Conservation (phyloP, 2,888 invertebrate species). For the Troides aeacus region DNA sequence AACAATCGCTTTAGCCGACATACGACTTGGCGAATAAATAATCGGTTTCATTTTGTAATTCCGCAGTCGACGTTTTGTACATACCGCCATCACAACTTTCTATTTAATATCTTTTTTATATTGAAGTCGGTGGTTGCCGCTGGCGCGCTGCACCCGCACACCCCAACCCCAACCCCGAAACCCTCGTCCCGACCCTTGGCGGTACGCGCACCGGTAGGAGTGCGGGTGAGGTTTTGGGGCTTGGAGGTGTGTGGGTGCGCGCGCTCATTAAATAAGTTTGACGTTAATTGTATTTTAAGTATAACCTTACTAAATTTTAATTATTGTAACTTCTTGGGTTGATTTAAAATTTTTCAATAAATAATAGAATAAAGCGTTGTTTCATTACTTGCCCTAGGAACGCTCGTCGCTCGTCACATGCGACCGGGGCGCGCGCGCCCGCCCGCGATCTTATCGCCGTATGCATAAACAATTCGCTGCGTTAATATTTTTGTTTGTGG, state of each 20-base stretch:
- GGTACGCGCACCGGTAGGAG: slow-evolving; percentile 36
- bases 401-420: no score
- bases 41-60: slow-evolving; percentile 23
- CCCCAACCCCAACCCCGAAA: no score
- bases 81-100: slow-evolving; percentile 28
- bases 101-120: slow-evolving; percentile 9
- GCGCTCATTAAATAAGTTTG: slow-evolving; percentile 60
- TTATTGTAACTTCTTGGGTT: slow-evolving; percentile 71
- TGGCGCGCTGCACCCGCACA: slow-evolving; percentile 1
- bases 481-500: not conserved
- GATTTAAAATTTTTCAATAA: slow-evolving; percentile 74
- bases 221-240: not conserved
- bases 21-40: slow-evolving; percentile 13
- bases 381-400: no score
- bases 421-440: no score
- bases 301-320: slow-evolving; percentile 62
- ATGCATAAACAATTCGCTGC: no score
- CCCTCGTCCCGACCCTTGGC: no score
- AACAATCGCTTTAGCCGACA: slow-evolving; percentile 13
- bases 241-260: slow-evolving; percentile 17
- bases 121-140: not conserved
- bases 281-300: slow-evolving; percentile 58
- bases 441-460: no score
- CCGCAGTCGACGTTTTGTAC: slow-evolving; percentile 26
- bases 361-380: slow-evolving; percentile 53